phyloP scores from a whole-genome alignment of 2,888 invertebrate species.

The Drosophila paramelanica region DNA sequence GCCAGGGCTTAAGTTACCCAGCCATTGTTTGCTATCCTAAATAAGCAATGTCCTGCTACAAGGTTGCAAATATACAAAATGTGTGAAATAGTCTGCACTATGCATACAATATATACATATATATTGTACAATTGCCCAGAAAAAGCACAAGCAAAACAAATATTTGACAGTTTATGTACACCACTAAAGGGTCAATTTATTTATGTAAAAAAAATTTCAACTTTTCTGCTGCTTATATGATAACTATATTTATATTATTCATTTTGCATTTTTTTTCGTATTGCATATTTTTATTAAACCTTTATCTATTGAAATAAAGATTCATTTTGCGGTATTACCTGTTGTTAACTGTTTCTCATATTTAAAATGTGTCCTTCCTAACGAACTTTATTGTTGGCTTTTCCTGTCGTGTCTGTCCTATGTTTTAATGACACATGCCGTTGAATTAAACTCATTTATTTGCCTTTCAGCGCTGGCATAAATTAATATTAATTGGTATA shows the following conservation, averaged over 20 bases:
- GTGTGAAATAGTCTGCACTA: not conserved
- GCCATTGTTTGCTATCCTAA: constrained; percentile 35
- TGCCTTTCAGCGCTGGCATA: constrained; percentile 32
- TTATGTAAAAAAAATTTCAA: no score
- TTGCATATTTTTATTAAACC: no score
- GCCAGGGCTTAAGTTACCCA: constrained; percentile 26
- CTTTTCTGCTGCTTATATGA: no score
- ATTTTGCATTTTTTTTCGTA: no score
- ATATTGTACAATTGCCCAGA: not conserved
- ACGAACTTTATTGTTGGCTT: not conserved
- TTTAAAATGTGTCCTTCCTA: not conserved
- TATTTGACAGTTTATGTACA: not conserved
- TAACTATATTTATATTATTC: no score
- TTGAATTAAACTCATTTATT: constrained; percentile 53
- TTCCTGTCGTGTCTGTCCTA: not conserved
- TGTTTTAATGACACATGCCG: constrained; percentile 9
- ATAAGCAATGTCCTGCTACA: constrained; percentile 30
- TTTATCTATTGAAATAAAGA: not conserved
- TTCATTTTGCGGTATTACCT: not conserved
- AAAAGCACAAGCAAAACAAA: not conserved
- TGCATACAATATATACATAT: not conserved
- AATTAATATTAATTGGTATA: constrained; percentile 43
- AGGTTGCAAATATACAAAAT: not conserved
- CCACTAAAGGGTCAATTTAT: no score
- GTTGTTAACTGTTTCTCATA: not conserved